phyloP scores from a whole-genome alignment of 2,797 vertebrate genomes.

The Neosilurus hyrtlii region DNA sequence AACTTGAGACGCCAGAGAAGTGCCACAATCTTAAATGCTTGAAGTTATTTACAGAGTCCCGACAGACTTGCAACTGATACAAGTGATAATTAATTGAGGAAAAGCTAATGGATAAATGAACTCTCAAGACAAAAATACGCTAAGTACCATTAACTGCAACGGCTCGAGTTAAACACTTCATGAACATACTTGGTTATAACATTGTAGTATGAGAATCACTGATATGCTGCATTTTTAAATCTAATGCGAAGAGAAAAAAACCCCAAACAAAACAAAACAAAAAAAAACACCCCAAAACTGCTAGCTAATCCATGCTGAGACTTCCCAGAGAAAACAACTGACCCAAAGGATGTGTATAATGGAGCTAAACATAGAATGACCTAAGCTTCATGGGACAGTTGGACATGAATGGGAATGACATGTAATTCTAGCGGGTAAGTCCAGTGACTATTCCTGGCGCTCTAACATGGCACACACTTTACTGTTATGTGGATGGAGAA shows the following conservation, averaged over 20 bases:
- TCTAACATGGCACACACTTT: slow-evolving; percentile 15
- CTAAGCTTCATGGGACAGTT: slow-evolving; percentile 65
- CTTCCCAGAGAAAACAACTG: not conserved
- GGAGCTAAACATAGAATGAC: slow-evolving; percentile 60
- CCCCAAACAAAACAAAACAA: too few species aligned
- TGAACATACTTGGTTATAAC: not conserved
- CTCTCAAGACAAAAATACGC: not conserved
- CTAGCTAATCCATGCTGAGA: not conserved
- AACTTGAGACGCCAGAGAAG: slow-evolving; percentile 65
- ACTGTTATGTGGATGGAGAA: slow-evolving; percentile 49
- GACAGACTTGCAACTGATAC: not conserved
- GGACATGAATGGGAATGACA: slow-evolving; percentile 43
- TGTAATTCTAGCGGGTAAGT: slow-evolving; percentile 60
- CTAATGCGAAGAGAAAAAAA: not conserved
- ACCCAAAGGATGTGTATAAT: slow-evolving; percentile 43
- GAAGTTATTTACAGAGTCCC: slow-evolving; percentile 28
- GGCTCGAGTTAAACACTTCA: not conserved
- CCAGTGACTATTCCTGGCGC: slow-evolving; percentile 53
- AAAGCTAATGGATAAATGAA: not conserved
- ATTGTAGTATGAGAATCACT: not conserved
- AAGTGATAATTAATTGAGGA: slow-evolving; percentile 27
- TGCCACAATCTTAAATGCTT: slow-evolving; percentile 15
- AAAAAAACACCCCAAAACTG: not conserved
- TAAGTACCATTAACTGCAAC: not conserved
- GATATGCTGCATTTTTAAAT: not conserved